These are phyloP conservation scores for Dendrocopos noguchii DNA, from an alignment of 2,113 vertebrate species.

Conservation along the genomic window DNA sequence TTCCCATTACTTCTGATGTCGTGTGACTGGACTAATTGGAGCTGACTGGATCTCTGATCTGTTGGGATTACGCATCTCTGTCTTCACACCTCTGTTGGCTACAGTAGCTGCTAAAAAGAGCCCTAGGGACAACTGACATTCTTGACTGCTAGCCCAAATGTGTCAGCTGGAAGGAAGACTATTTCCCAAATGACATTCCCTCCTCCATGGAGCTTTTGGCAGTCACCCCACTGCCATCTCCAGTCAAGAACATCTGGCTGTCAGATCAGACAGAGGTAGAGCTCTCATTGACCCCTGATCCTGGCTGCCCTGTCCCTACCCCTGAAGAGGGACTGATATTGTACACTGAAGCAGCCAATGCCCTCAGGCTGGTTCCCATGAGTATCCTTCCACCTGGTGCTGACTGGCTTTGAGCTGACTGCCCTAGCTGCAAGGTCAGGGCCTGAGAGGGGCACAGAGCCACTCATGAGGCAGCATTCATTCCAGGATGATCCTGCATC, in stretches of 20 bases:
- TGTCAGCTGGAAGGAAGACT: slow-evolving; percentile 54
- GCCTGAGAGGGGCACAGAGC: background rate
- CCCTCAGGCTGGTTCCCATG: background rate
- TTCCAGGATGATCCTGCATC: background rate
- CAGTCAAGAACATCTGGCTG: background rate
- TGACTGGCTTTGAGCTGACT: background rate
- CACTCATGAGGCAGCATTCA: fast-evolving
- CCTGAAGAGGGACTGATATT: background rate
- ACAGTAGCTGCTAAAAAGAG: slow-evolving; percentile 14
- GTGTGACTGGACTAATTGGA: slow-evolving; percentile 37
- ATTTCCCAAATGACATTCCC: slow-evolving; percentile 17
- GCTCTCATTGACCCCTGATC: background rate
- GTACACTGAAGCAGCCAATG: fast-evolving
- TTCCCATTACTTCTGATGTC: slow-evolving; percentile 17
- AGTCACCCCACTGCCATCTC: background rate
- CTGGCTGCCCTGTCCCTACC: background rate
- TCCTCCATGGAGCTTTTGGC: background rate
- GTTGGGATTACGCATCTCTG: background rate
- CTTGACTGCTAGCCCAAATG: slow-evolving; percentile 34
- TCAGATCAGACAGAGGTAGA: background rate
- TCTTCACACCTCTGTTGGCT: slow-evolving; percentile 55
- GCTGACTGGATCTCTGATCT: slow-evolving; percentile 41
- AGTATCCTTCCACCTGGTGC: background rate
- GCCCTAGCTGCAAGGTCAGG: background rate
- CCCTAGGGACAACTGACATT: slow-evolving; percentile 11